These are phyloP conservation scores for Tetramorium simillimum DNA, from an alignment of 1,140 invertebrate genomes.

Conservation along the genomic window DNA sequence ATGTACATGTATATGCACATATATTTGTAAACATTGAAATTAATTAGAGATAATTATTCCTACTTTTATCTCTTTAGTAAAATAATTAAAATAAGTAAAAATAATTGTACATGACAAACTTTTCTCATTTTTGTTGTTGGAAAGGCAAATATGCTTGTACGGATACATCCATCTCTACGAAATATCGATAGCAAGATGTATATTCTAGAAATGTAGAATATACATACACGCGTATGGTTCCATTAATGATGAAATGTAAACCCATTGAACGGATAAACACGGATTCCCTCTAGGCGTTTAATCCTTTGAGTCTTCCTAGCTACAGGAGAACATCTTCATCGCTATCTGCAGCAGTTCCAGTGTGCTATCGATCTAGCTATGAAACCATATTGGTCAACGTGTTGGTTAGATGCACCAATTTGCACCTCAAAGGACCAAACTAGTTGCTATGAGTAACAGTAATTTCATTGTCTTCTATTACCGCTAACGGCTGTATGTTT, in stretches of 20 bases:
- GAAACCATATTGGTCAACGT: conserved; percentile 51
- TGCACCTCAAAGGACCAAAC: conserved; percentile 50
- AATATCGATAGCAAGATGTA: background rate
- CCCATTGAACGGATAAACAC: background rate
- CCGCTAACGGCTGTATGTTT: conserved; percentile 25
- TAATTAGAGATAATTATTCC: background rate
- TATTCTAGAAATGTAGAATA: background rate
- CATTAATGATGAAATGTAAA: conserved; percentile 18
- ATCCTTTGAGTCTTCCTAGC: conserved; percentile 35
- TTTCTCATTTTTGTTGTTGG: background rate
- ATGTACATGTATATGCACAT: background rate
- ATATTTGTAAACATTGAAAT: background rate
- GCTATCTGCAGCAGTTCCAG: conserved; percentile 20
- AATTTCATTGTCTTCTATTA: conserved; percentile 44
- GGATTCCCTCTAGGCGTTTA: conserved; percentile 26
- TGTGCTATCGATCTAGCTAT: conserved; percentile 50
- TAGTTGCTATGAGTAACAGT: conserved; percentile 50
- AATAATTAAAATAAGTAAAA: background rate
- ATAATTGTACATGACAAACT: background rate
- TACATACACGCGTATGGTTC: background rate
- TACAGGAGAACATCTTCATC: background rate
- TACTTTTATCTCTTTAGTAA: background rate
- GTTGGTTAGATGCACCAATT: conserved; percentile 54
- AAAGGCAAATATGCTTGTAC: background rate
- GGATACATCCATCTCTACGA: background rate